phyloP scores from a whole-genome alignment of 2,888 invertebrate species.

The Odontocerum albicorne region DNA sequence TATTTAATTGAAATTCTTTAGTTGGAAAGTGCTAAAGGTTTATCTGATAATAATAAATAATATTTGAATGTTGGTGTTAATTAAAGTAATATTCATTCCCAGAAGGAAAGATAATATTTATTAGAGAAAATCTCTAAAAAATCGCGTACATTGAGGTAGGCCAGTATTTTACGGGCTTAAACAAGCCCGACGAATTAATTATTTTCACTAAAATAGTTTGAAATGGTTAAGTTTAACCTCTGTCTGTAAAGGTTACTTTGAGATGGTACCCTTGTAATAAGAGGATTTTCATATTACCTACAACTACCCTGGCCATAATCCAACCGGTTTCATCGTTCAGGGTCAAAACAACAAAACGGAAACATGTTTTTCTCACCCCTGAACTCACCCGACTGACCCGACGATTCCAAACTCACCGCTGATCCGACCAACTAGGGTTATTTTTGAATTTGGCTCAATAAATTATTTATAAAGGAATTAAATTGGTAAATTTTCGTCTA shows the following conservation, averaged over 20 bases:
- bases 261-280: conserved; percentile 14
- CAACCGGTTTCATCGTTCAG: background rate
- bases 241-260: conserved; percentile 8
- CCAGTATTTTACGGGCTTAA: background rate
- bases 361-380: conserved; percentile 11
- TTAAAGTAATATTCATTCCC: no score
- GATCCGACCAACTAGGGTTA: no score
- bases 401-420: no score
- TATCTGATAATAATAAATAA: no score
- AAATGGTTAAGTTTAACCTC: conserved; percentile 9
- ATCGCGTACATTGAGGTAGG: background rate
- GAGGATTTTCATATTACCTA: conserved; percentile 13
- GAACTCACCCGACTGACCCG: background rate
- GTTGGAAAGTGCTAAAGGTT: no score
- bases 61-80: no score
- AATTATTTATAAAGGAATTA: no score
- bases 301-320: conserved; percentile 5
- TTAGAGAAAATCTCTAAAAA: no score
- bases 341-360: conserved; percentile 6
- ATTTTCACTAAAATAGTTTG: conserved; percentile 1
- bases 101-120: background rate
- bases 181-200: conserved; percentile 2
- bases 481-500: no score
- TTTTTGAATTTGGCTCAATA: no score
- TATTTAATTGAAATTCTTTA: no score